phyloP scores from a whole-genome alignment of 2,888 invertebrate species.

The Parnassius mnemosyne region DNA sequence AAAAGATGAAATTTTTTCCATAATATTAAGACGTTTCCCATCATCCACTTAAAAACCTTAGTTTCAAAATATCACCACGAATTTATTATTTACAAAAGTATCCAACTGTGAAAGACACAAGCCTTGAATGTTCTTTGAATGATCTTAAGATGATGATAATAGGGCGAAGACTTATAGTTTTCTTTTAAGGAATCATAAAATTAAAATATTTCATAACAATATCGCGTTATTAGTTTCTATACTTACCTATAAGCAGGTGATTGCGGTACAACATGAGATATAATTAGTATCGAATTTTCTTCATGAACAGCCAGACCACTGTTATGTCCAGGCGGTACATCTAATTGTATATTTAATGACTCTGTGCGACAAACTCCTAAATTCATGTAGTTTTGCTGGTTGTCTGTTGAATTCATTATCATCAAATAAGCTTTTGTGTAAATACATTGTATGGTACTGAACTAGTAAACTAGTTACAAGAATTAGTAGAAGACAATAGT shows the following conservation, averaged over 20 bases:
- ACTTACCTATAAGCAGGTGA: constrained; percentile 71
- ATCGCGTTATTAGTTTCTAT: neutral
- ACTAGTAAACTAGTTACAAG: constrained; percentile 30
- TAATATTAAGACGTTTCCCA: too few relatives aligned
- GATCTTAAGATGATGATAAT: too few relatives aligned
- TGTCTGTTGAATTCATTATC: constrained; percentile 40
- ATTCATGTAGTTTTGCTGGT: constrained; percentile 69
- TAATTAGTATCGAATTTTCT: constrained; percentile 59
- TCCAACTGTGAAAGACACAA: too few relatives aligned
- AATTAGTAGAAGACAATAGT: constrained; percentile 31
- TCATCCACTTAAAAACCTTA: too few relatives aligned
- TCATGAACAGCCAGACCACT: constrained; percentile 69
- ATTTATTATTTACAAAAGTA: too few relatives aligned
- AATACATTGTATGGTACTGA: constrained; percentile 28
- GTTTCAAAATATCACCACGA: too few relatives aligned
- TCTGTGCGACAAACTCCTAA: constrained; percentile 73
- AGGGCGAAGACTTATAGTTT: too few relatives aligned
- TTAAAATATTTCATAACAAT: too few relatives aligned
- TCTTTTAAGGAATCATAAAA: too few relatives aligned
- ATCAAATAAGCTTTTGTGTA: constrained; percentile 18
- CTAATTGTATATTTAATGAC: constrained; percentile 67
- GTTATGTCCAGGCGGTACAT: constrained; percentile 71
- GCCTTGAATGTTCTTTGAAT: neutral
- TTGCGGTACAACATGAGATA: constrained; percentile 68
- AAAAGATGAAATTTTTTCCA: too few relatives aligned